Percentiles rank a stretch among this genome's conserved stretches.
Conservation (phyloP, 2,888 invertebrate species). For the Sphaerophoria rueppellii region DNA sequence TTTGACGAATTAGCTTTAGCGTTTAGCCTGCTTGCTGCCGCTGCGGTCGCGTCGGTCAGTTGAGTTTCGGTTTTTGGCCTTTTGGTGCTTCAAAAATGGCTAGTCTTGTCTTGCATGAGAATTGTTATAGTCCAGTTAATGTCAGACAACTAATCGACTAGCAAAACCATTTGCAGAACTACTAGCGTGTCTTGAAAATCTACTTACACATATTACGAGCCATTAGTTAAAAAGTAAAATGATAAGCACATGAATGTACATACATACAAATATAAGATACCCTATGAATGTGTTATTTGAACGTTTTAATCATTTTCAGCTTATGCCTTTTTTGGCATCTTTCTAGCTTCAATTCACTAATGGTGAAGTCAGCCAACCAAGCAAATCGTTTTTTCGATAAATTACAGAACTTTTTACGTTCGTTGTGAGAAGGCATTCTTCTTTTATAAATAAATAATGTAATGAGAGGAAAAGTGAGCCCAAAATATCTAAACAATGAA, state of each 20-base stretch:
- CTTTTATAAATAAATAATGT: background rate
- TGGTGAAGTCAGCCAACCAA: conserved; percentile 18
- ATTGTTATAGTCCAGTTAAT: too few species aligned
- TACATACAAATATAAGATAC: too few species aligned
- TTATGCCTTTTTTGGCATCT: conserved; percentile 7
- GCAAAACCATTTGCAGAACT: too few species aligned
- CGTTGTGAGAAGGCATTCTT: conserved; percentile 2
- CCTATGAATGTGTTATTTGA: background rate
- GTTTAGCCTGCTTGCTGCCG: background rate
- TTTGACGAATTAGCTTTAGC: background rate
- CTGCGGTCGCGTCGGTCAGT: too few species aligned
- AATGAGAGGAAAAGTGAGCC: background rate
- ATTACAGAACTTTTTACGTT: conserved; percentile 33
- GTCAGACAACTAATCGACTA: too few species aligned
- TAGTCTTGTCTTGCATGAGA: background rate
- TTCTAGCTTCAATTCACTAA: background rate
- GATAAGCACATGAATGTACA: too few species aligned
- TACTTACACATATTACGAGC: too few species aligned
- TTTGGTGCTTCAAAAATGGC: conserved; percentile 3
- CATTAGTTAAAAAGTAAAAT: too few species aligned
- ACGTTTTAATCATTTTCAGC: background rate
- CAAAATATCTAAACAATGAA: background rate
- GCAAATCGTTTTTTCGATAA: conserved; percentile 39
- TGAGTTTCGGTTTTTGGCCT: too few species aligned
- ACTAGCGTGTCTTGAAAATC: too few species aligned